Evolutionary conservation across 64 coral and sea anemone genomes (phyloP), one percentile per base, ranked within the genome.

Genomic region (Acropora yongei): DNA sequence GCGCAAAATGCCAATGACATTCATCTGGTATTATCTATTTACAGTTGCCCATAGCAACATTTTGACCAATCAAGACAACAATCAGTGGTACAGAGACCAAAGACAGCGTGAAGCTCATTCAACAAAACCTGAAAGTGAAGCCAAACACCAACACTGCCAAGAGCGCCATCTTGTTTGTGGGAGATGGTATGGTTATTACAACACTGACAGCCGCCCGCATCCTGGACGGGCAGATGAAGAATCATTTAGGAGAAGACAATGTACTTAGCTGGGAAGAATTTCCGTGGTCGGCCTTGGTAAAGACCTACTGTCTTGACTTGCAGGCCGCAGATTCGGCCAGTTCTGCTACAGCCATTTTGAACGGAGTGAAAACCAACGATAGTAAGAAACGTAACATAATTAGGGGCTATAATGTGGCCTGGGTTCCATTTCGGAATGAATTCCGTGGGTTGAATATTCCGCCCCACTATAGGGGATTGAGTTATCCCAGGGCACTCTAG

Each of bases 321-420:
- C 91, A 93, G 63, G 73, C 49, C 4, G 47, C 97, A 4, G 97
- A 98, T 39, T 98, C 97, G 3, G 97, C 57, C 4, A 61, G 57
- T 12, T 61, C 57, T 61, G 91, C 94, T 1, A 96, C 94, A 8
- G 97, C 97, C 3, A 93, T 81, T 49, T 55, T 93, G 3, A 75
- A 57, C 42, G 97, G 97, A 11, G 91, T 98, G 0, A 98, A 98
- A 63, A 84, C 94, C 5, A 82, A 86, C 19, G 47, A 17, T 75
- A 94, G 96, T 98, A 75, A 51, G 68, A 11, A 46, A 43, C 8
- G 6, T 6, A 19, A 20, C 51, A 9, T 55, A 4, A 5, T 55
- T 55, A 5, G 4, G 4, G 4, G 0, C 4, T 9, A 9, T 4
- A 5, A 55, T 0, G 9, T 55, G 4, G 51, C 51, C 9, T 4